Percentiles rank a stretch among this genome's conserved stretches.
Conservation (phyloP, 2,797 vertebrate genomes). For the Falco columbarius region DNA sequence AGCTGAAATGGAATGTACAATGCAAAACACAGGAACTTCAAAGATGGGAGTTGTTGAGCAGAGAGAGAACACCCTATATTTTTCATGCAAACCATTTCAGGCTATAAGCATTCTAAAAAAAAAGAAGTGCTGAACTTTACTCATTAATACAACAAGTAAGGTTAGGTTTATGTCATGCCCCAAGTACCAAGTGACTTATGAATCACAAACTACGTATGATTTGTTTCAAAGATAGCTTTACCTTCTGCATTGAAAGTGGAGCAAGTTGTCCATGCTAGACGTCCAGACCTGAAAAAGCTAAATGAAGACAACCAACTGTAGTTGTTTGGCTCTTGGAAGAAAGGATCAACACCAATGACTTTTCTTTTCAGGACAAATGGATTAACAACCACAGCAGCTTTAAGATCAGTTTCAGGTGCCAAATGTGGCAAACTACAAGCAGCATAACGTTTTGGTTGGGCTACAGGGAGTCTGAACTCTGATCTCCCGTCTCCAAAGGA, state of each 20-base stretch:
- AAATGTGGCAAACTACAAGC: not conserved
- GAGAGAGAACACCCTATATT: not conserved
- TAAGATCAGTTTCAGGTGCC: not conserved
- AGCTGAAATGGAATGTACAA: conserved; percentile 7
- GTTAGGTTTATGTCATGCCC: not conserved
- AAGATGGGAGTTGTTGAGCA: not conserved
- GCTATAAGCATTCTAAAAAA: not conserved
- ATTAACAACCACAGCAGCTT: not conserved
- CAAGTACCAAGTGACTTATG: not conserved
- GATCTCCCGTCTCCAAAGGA: not conserved
- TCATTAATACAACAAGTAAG: not conserved
- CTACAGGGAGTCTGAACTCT: not conserved
- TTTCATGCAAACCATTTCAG: not conserved
- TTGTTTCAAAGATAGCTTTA: not conserved
- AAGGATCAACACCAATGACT: not conserved
- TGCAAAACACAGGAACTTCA: not conserved
- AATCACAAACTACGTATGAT: not conserved
- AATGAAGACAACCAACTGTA: not conserved
- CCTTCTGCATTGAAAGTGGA: not conserved
- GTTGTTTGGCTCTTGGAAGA: not conserved
- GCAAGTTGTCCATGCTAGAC: not conserved
- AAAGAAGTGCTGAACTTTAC: not conserved
- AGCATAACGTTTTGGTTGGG: not conserved
- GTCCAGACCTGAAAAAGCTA: not conserved
- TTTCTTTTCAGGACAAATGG: not conserved